Base-by-base conservation (phyloP, 2,797 vertebrate genomes). In the Dromococcyx pavoninus region DNA sequence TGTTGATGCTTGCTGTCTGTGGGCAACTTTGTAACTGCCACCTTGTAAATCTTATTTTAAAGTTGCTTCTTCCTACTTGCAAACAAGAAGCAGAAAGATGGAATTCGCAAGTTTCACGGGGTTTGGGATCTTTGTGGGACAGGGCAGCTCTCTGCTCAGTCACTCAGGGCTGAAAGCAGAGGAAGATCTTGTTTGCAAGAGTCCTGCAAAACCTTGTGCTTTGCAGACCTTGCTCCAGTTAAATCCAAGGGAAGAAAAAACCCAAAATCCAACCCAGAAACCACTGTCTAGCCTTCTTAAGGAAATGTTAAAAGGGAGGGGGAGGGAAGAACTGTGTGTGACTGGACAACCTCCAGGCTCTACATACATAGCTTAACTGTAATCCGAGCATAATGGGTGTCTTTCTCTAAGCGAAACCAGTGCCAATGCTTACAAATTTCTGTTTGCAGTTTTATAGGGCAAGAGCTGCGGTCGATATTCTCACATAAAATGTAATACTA, bases 361-460 rank as follows among this genome's bases (percentile, higher is more conserved):
- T 87, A 72, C 87, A 95, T 94, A 97, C 97, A 98, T 94, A 97
- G 97, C 91, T 92, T 88, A 89, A 94, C 97, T 97, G 97, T 98
- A 96, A 96, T 83, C 75, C 11, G 84, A 97, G 94, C 95, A 98
- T 97, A 98, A 98, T 95, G 96, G 61, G 56, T 79, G 94, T 97
- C 95, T 98, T 98, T 97, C 97, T 96, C 93, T 81, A 51, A 95
- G 86, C 33, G 43, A 60, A 94, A 51, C 65, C 50, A 44, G 65
- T 92, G 97, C 97, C 97, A 97, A 93, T 43, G 93, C 95, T 98
- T 95, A 97, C 96, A 98, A 89, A 92, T 97, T 95, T 97, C 96
- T 97, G 96, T 97, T 98, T 98, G 96, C 97, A 97, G 94, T 96
- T 97, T 97, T 96, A 96, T 80, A 91, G 94, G 94, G 97, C 97